phyloP scores from a whole-genome alignment of 2,888 invertebrate species.

The Melinaea marsaeus region DNA sequence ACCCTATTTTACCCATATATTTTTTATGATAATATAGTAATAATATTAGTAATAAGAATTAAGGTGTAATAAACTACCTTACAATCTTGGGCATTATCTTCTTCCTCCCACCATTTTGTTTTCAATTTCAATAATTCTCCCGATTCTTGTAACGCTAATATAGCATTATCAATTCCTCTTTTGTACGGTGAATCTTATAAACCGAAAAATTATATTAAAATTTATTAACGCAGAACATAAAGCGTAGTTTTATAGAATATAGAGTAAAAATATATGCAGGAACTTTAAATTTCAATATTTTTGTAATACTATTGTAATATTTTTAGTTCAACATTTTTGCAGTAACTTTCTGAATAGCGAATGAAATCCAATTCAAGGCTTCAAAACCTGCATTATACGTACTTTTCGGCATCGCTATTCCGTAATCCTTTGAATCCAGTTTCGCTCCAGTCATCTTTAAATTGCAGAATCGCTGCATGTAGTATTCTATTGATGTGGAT shows the following conservation, averaged over 20 bases:
- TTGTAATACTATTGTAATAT: neutral
- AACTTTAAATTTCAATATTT: too few relatives aligned
- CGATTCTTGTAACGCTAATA: conserved; percentile 91
- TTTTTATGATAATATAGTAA: too few relatives aligned
- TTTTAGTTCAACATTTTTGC: neutral
- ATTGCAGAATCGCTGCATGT: conserved; percentile 87
- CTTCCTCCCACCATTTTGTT: conserved; percentile 92
- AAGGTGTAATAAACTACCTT: conserved; percentile 37
- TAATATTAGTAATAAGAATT: too few relatives aligned
- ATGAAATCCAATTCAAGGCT: conserved; percentile 1
- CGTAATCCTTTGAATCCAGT: conserved; percentile 90
- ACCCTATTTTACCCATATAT: too few relatives aligned
- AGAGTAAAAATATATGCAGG: too few relatives aligned
- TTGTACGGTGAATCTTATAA: conserved; percentile 84
- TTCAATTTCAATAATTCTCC: conserved; percentile 87
- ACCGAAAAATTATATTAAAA: neutral
- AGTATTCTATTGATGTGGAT: conserved; percentile 95
- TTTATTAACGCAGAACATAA: too few relatives aligned
- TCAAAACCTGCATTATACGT: conserved; percentile 48
- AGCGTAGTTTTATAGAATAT: too few relatives aligned
- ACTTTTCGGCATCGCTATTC: conserved; percentile 91
- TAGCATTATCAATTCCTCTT: conserved; percentile 87
- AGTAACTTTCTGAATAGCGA: neutral
- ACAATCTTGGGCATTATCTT: conserved; percentile 69
- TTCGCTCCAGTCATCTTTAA: conserved; percentile 87